Evolutionary conservation across 2,888 invertebrate species (phyloP).

Genomic region (Terebella lapidaria): DNA sequence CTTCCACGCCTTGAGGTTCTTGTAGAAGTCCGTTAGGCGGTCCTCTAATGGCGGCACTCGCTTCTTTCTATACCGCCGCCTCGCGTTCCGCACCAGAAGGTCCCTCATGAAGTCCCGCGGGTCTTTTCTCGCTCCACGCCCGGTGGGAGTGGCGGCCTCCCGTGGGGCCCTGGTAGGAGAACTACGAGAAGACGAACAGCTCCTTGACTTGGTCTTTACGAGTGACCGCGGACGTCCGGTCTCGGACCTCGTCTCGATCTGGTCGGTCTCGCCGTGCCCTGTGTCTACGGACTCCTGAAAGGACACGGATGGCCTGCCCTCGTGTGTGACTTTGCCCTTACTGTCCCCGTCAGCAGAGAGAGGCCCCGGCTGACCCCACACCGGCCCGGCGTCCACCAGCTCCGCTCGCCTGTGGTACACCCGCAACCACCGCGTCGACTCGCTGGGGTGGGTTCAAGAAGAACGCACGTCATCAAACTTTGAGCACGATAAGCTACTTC

Average conservation of each 20-base stretch:
- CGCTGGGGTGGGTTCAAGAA: too few relatives aligned
- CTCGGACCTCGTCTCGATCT: too few relatives aligned
- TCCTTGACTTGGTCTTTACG: too few relatives aligned
- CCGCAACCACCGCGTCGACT: too few relatives aligned
- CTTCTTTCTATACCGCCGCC: not conserved
- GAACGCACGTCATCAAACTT: too few relatives aligned
- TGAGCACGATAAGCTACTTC: too few relatives aligned
- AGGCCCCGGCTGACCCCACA: not conserved
- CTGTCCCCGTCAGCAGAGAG: too few relatives aligned
- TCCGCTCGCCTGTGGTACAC: not conserved
- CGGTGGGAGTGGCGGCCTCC: too few relatives aligned
- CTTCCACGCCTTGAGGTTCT: conserved; percentile 3
- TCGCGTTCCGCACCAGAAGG: conserved; percentile 7
- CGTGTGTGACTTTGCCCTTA: not conserved
- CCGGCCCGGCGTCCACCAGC: not conserved
- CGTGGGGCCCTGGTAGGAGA: too few relatives aligned
- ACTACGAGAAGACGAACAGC: too few relatives aligned
- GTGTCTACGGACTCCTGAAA: not conserved
- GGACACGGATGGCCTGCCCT: not conserved
- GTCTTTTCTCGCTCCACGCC: not conserved
- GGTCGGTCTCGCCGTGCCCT: too few relatives aligned
- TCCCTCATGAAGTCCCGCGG: conserved; percentile 12
- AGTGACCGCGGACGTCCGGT: too few relatives aligned
- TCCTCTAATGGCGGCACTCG: conserved; percentile 10
- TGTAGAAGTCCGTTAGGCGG: conserved; percentile 7